Conservation (phyloP, 1,140 invertebrate genomes). For the Micrasema longulum region DNA sequence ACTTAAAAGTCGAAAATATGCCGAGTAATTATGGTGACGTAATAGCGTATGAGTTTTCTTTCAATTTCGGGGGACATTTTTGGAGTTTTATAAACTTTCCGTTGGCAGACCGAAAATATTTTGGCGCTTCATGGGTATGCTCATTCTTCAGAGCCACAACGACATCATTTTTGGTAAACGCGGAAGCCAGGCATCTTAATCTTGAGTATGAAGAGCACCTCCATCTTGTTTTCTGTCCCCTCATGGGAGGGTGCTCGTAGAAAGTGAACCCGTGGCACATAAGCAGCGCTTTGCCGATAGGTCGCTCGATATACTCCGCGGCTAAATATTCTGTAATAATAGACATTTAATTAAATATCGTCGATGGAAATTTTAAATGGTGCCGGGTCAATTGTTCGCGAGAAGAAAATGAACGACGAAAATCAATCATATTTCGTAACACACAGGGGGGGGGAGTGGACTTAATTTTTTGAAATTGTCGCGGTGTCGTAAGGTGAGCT, state of each 20-base stretch:
- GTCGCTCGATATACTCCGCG: conserved; percentile 6
- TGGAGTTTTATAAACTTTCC: conserved; percentile 17
- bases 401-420: too few species aligned
- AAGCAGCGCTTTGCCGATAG: conserved; percentile 1
- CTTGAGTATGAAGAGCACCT: conserved; percentile 30
- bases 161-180: neutral
- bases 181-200: conserved; percentile 15
- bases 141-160: conserved; percentile 10
- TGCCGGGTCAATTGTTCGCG: too few species aligned
- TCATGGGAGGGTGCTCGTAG: conserved; percentile 6
- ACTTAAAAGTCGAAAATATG: too few species aligned
- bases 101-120: neutral
- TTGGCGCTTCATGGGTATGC: conserved; percentile 21
- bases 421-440: too few species aligned
- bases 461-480: too few species aligned
- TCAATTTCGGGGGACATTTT: too few species aligned
- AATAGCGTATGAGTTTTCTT: too few species aligned
- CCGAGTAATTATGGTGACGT: too few species aligned
- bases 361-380: too few species aligned
- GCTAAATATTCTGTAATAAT: neutral
- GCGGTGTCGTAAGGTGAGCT: too few species aligned
- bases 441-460: too few species aligned
- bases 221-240: conserved; percentile 24
- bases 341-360: too few species aligned
- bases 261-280: conserved; percentile 30